phyloP scores from a whole-genome alignment of 2,888 invertebrate species.

The Hoplodrina blanda region DNA sequence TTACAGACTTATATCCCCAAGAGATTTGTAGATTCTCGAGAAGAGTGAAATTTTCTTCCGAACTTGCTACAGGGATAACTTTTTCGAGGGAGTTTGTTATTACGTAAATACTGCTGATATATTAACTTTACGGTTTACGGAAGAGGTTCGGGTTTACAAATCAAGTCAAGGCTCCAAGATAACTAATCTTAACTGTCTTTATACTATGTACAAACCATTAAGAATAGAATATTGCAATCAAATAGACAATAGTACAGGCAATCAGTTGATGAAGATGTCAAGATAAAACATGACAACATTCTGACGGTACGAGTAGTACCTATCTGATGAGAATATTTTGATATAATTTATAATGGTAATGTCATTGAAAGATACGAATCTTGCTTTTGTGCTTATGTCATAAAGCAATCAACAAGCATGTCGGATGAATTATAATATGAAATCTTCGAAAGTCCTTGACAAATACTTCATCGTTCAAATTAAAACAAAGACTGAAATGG shows the following conservation, averaged over 20 bases:
- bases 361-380: slow-evolving; percentile 50
- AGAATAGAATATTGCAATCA: slow-evolving; percentile 72
- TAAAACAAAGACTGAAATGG: slow-evolving; percentile 11
- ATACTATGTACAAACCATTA: slow-evolving; percentile 76
- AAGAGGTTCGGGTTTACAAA: slow-evolving; percentile 43
- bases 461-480: slow-evolving; percentile 21
- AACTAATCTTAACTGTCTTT: slow-evolving; percentile 75
- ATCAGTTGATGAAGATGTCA: slow-evolving; percentile 74
- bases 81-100: slow-evolving; percentile 31
- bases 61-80: slow-evolving; percentile 39
- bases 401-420: slow-evolving; percentile 36
- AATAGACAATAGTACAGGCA: slow-evolving; percentile 68
- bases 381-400: slow-evolving; percentile 29
- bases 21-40: slow-evolving; percentile 45
- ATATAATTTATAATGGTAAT: slow-evolving; percentile 44
- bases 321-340: slow-evolving; percentile 52
- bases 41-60: slow-evolving; percentile 48
- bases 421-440: slow-evolving; percentile 10
- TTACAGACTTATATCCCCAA: slow-evolving; percentile 54
- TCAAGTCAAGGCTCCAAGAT: slow-evolving; percentile 68
- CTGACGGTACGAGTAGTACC: slow-evolving; percentile 54
- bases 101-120: slow-evolving; percentile 25
- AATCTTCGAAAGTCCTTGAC: slow-evolving; percentile 2
- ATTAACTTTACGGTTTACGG: slow-evolving; percentile 59
- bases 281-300: slow-evolving; percentile 71